These are phyloP conservation scores for Hylyphantes graminicola DNA, from an alignment of 1,140 invertebrate genomes.

Conservation along the genomic window DNA sequence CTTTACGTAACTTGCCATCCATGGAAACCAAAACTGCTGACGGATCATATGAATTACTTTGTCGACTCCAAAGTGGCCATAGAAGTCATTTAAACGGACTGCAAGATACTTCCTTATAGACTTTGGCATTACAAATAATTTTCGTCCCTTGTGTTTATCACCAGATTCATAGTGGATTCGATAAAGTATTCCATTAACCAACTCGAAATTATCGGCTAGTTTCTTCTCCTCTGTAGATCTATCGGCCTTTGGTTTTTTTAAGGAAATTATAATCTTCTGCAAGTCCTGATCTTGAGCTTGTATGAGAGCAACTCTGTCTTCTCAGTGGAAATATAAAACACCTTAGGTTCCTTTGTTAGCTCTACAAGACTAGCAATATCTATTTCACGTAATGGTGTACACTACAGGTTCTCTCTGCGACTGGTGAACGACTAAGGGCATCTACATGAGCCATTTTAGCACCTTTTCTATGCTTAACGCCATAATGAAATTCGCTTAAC, in stretches of 20 bases:
- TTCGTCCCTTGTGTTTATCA: not conserved
- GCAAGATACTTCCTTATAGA: not conserved
- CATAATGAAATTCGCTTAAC: constrained; percentile 38
- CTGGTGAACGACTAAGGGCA: not conserved
- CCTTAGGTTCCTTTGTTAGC: not conserved
- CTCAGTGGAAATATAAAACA: not conserved
- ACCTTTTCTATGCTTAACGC: not conserved
- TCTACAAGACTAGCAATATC: not conserved
- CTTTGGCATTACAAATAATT: not conserved
- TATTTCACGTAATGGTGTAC: not conserved
- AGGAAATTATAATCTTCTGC: not conserved
- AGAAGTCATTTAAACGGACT: not conserved
- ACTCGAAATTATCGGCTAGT: not conserved
- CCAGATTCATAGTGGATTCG: not conserved
- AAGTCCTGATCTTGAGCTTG: not conserved
- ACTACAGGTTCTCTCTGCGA: constrained; percentile 4
- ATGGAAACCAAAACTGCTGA: not conserved
- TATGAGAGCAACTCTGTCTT: not conserved
- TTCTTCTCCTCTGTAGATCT: not conserved
- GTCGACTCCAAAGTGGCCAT: not conserved
- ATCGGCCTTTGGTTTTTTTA: not conserved
- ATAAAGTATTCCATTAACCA: not conserved
- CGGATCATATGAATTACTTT: not conserved
- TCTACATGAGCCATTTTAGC: constrained; percentile 8
- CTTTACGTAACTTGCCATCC: not conserved